Percentiles rank a stretch among this genome's conserved stretches.
phyloP scores from a whole-genome alignment of 2,797 vertebrate species.

The Podarcis lilfordi region DNA sequence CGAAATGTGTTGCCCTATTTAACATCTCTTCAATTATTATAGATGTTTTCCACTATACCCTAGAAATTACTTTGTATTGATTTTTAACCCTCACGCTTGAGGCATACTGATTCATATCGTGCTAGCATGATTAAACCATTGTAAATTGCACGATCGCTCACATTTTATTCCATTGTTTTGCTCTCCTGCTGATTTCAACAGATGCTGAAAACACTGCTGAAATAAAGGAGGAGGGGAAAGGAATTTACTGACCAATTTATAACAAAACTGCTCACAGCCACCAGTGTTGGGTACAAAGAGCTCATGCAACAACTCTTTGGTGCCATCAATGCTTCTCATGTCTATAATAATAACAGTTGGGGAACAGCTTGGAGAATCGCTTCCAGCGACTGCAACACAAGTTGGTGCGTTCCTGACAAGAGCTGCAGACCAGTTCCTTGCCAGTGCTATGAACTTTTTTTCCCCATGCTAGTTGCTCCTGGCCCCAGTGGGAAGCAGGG shows the following conservation, averaged over 20 bases:
- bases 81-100: constrained; percentile 12
- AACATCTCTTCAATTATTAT: constrained; percentile 14
- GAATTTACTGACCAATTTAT: not conserved
- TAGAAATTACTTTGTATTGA: constrained; percentile 35
- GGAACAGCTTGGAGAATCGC: not conserved
- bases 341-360: not conserved
- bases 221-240: not conserved
- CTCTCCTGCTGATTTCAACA: not conserved
- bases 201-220: not conserved
- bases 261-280: not conserved
- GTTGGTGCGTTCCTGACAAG: not conserved
- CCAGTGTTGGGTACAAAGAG: not conserved
- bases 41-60: not conserved
- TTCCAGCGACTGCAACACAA: not conserved
- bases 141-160: not conserved
- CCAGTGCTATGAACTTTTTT: not conserved
- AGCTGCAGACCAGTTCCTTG: not conserved
- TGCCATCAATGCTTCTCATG: not conserved
- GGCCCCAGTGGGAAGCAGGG: not conserved
- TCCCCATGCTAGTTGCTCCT: not conserved
- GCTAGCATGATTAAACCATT: not conserved
- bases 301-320: not conserved
- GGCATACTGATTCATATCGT: not conserved
- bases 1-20: constrained; percentile 1
- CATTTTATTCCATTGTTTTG: not conserved